phyloP scores from a whole-genome alignment of 1,140 invertebrate species.

The Ridgeia piscesae region DNA sequence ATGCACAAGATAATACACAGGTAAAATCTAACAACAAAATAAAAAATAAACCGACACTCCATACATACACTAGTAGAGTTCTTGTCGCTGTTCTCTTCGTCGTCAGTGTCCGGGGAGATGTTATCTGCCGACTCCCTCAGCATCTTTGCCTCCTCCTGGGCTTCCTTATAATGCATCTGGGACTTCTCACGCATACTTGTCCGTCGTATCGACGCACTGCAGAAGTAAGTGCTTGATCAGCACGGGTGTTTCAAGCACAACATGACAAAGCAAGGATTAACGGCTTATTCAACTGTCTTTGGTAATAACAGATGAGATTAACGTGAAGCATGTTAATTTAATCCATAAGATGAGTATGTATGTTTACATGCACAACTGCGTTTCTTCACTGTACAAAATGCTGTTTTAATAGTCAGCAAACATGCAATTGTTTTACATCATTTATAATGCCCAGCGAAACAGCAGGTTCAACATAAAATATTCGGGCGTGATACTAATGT shows the following conservation, averaged over 20 bases:
- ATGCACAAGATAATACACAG: too few species aligned
- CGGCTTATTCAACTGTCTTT: not conserved
- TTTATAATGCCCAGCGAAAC: not conserved
- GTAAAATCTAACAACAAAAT: too few species aligned
- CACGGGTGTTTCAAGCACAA: not conserved
- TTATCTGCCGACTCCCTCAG: conserved; percentile 41
- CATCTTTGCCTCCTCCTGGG: conserved; percentile 79
- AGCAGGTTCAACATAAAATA: not conserved
- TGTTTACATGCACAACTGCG: not conserved
- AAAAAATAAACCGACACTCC: too few species aligned
- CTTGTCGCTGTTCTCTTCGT: conserved; percentile 12
- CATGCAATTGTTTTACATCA: not conserved
- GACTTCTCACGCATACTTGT: conserved; percentile 94
- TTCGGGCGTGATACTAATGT: not conserved
- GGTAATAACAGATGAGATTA: not conserved
- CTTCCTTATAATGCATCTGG: conserved; percentile 91
- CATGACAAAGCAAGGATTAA: not conserved
- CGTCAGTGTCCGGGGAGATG: conserved; percentile 16
- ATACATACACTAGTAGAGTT: not conserved
- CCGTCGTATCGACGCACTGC: conserved; percentile 84
- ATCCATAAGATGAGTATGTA: not conserved
- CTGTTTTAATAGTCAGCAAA: not conserved
- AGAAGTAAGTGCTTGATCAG: conserved; percentile 13
- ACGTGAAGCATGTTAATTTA: not conserved
- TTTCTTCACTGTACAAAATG: not conserved